Conservation (phyloP, 2,113 vertebrate genomes). For the Mugil cephalus region DNA sequence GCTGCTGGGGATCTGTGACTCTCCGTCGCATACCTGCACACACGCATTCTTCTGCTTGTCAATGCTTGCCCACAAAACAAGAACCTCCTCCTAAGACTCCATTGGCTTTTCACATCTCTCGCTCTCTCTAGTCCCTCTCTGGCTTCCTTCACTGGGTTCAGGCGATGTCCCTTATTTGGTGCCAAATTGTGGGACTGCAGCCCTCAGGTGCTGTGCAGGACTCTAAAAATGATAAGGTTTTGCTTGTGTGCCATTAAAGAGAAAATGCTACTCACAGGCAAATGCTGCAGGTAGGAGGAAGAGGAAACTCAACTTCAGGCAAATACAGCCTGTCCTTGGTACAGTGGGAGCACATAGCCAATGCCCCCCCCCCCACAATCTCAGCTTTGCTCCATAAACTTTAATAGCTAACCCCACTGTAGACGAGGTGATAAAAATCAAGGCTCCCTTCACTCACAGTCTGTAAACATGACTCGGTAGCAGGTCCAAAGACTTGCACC, state of each 20-base stretch:
- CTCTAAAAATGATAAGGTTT: slow-evolving; percentile 7
- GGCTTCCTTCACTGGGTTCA: slow-evolving; percentile 24
- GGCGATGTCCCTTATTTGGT: slow-evolving; percentile 17
- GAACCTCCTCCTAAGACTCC: slow-evolving; percentile 27
- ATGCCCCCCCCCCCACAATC: slow-evolving; percentile 20
- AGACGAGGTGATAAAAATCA: slow-evolving; percentile 74
- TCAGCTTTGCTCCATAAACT: slow-evolving; percentile 73
- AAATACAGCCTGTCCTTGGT: slow-evolving; percentile 49
- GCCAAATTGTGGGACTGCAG: slow-evolving; percentile 25
- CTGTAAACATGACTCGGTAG: slow-evolving; percentile 72
- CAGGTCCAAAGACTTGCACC: slow-evolving; percentile 45
- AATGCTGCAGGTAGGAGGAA: slow-evolving; percentile 24
- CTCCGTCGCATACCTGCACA: slow-evolving; percentile 36
- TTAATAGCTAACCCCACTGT: slow-evolving; percentile 72
- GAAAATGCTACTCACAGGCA: slow-evolving; percentile 14
- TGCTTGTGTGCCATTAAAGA: slow-evolving; percentile 8
- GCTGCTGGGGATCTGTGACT: slow-evolving; percentile 31
- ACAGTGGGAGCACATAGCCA: slow-evolving; percentile 23
- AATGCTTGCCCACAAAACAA: slow-evolving; percentile 60
- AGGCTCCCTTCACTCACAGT: slow-evolving; percentile 69
- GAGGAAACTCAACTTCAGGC: slow-evolving; percentile 28
- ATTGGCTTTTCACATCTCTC: slow-evolving; percentile 12
- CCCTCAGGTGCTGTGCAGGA: neutral
- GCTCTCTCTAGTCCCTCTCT: slow-evolving; percentile 7
- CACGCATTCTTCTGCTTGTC: slow-evolving; percentile 78